These are phyloP conservation scores for Sapayoa aenigma DNA, from an alignment of 2,113 vertebrate species.

Conservation along the genomic window DNA sequence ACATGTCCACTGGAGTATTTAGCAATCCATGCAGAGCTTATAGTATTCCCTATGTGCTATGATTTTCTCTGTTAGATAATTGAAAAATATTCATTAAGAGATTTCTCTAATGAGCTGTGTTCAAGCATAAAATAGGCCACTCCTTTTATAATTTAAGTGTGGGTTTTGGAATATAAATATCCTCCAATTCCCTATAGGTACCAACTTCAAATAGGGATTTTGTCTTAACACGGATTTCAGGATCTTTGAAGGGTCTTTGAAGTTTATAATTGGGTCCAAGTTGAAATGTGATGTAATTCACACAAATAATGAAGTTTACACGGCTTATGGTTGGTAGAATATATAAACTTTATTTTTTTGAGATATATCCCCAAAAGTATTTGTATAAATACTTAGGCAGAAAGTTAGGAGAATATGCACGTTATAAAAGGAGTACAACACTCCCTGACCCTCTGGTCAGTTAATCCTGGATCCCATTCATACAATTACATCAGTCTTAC, in stretches of 20 bases:
- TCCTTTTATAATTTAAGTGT: slow-evolving; percentile 51
- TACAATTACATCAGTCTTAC: not conserved
- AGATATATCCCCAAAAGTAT: not conserved
- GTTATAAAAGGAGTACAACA: not conserved
- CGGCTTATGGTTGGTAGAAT: not conserved
- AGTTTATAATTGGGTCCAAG: slow-evolving; percentile 48
- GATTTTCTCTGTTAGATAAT: slow-evolving; percentile 33
- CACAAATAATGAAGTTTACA: not conserved
- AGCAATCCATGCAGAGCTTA: not conserved
- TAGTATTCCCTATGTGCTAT: slow-evolving; percentile 21
- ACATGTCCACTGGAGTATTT: slow-evolving; percentile 11
- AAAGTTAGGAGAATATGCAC: not conserved
- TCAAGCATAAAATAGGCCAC: slow-evolving; percentile 58
- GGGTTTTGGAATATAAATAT: slow-evolving; percentile 25
- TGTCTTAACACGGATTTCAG: slow-evolving; percentile 56
- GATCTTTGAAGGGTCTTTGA: slow-evolving; percentile 60
- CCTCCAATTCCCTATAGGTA: slow-evolving; percentile 28
- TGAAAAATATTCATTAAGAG: slow-evolving; percentile 60
- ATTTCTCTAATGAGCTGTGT: slow-evolving; percentile 53
- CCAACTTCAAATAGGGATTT: slow-evolving; percentile 45
- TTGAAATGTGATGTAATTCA: not conserved
- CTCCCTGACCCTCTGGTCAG: not conserved
- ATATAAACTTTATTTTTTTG: not conserved
- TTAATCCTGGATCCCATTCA: not conserved
- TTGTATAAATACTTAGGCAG: not conserved